Percentiles rank a stretch among this genome's conserved stretches.
Conservation (phyloP, 2,888 invertebrate species). For the Apantesis nais region DNA sequence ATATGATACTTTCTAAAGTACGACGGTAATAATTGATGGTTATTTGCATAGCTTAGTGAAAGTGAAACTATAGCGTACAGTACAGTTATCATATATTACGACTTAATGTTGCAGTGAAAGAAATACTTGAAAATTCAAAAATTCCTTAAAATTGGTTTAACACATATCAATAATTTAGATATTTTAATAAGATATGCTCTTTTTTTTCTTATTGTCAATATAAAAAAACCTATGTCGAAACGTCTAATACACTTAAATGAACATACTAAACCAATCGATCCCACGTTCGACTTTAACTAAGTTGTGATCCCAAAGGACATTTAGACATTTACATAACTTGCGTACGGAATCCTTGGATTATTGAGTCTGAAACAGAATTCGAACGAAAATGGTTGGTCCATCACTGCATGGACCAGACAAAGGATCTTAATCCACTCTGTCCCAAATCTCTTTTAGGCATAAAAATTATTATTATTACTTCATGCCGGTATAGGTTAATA, state of each 20-base stretch:
- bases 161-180: too few species aligned
- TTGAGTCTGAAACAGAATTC: not conserved
- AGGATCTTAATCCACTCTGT: not conserved
- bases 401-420: not conserved
- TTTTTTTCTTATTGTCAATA: too few species aligned
- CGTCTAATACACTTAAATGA: too few species aligned
- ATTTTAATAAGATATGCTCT: too few species aligned
- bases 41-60: conserved; percentile 25
- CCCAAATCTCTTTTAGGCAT: not conserved
- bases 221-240: too few species aligned
- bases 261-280: too few species aligned
- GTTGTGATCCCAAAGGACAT: not conserved
- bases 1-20: conserved; percentile 22
- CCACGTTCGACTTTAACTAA: too few species aligned
- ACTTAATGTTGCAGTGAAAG: conserved; percentile 11
- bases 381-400: not conserved
- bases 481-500: not conserved
- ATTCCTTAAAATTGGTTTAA: too few species aligned
- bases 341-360: not conserved
- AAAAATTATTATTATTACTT: not conserved
- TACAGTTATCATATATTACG: conserved; percentile 14
- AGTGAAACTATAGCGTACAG: conserved; percentile 20
- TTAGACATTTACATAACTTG: not conserved
- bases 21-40: conserved; percentile 16
- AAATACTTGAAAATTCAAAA: not conserved